A percentile compares a stretch with the other conserved stretches of the same genome.
phyloP scores from a whole-genome alignment of 1,140 invertebrate species.

The Drosophila azteca region DNA sequence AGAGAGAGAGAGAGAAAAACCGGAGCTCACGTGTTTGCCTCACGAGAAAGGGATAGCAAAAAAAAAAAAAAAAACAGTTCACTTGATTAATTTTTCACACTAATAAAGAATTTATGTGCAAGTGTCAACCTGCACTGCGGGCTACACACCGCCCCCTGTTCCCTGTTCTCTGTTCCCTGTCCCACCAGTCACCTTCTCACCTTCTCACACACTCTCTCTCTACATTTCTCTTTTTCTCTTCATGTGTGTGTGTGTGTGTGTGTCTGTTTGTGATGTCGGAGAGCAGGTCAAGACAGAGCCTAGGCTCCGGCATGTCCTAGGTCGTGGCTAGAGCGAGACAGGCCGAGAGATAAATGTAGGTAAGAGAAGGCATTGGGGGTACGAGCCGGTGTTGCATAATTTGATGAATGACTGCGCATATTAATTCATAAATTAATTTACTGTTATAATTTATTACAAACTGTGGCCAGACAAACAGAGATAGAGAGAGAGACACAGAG shows the following conservation, averaged over 20 bases:
- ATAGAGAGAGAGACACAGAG: too few relatives aligned
- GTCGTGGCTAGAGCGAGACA: constrained; percentile 25
- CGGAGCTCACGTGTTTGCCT: too few relatives aligned
- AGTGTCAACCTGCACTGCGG: constrained; percentile 76
- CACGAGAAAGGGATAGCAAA: too few relatives aligned
- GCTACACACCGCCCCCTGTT: constrained; percentile 19
- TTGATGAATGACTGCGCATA: constrained; percentile 80
- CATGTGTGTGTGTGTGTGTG: constrained; percentile 1
- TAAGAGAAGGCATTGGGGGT: not conserved
- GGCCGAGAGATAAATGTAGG: not conserved
- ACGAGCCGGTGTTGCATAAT: constrained; percentile 42
- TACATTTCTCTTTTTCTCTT: not conserved
- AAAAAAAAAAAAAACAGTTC: constrained; percentile 50
- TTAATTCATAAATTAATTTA: constrained; percentile 80
- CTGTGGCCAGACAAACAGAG: constrained; percentile 46
- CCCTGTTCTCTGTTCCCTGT: not conserved
- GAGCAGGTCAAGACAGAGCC: constrained; percentile 68
- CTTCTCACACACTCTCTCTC: not conserved
- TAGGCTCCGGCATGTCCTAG: constrained; percentile 31
- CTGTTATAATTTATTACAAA: constrained; percentile 69
- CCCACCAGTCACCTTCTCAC: too few relatives aligned
- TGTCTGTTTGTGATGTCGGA: constrained; percentile 9
- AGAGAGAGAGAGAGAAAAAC: constrained; percentile 8
- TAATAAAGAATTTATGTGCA: constrained; percentile 81
- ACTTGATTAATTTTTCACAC: constrained; percentile 81